phyloP scores from a whole-genome alignment of 2,888 invertebrate genomes.

The Tuta absoluta region DNA sequence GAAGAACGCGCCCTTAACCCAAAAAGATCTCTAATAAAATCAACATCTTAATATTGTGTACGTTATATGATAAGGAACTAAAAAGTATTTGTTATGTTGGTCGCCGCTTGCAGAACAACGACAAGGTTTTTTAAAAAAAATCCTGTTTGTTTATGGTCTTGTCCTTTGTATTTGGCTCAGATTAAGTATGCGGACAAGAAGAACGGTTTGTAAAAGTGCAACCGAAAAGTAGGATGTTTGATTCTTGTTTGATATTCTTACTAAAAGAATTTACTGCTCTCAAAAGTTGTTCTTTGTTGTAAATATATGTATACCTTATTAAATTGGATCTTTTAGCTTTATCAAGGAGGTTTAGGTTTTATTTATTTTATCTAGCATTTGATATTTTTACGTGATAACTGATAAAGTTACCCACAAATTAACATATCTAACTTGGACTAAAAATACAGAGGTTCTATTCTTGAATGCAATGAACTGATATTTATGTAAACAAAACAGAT shows the following conservation, averaged over 20 bases:
- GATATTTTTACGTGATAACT: too few species aligned
- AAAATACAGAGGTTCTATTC: too few species aligned
- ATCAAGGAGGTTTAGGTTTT: too few species aligned
- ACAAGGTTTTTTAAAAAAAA: conserved; percentile 2
- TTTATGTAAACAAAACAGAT: not conserved
- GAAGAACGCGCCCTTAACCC: too few species aligned
- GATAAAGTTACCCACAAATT: too few species aligned
- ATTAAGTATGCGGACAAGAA: not conserved
- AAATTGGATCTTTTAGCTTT: too few species aligned
- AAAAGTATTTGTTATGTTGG: not conserved
- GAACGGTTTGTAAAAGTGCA: not conserved
- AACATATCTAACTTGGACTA: too few species aligned
- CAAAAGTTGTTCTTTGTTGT: too few species aligned
- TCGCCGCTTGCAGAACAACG: not conserved
- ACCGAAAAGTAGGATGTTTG: not conserved
- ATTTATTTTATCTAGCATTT: too few species aligned
- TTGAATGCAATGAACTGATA: not conserved
- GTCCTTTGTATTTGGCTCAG: not conserved
- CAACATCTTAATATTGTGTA: not conserved
- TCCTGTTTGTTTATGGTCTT: conserved; percentile 2
- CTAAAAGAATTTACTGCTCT: too few species aligned
- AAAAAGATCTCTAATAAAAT: not conserved
- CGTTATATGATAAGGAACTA: not conserved
- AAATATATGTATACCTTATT: too few species aligned
- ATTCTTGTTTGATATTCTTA: not conserved